Evolutionary conservation across 1,140 invertebrate species (phyloP), one percentile per base, ranked within the genome.

Genomic region (Apis florea): DNA sequence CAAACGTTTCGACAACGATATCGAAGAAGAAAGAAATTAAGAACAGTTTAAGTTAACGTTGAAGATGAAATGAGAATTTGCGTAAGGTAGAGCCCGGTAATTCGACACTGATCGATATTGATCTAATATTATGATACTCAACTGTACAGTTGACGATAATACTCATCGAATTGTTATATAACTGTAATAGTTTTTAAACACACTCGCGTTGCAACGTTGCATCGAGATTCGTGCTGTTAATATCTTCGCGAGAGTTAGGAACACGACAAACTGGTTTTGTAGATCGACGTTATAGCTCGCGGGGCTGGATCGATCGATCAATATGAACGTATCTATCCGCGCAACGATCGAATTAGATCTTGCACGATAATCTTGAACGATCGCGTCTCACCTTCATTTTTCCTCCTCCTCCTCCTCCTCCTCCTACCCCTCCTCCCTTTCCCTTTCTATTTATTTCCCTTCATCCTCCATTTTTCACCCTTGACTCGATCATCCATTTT

Each of bases 191-290:
- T 79, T 79, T 74, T 87, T 87, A 86, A 87, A 87, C 61, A 72
- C 73, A 68, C 63, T 80, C 56, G 63, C 59, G 56, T 75, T 69
- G 85, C 64, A 61, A 56, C 83, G 66, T 67, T 26, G 71, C 72
- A 26, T 15, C 83, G 84, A 86, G 78, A 86, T 78, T 81, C 63
- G 77, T 70, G 79, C 69, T 77, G 73, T 64, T 84, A 84, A 87
- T 87, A 80, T 54, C 53, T 56, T 26, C 75, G 58, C 40, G 70
- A 54, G 26, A 85, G 77, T 21, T 64, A 56, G 78, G 75, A 82
- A 85, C 86, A 85, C 66, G 85, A 86, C 61, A 84, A 88, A 88
- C 79, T 87, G 83, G 85, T 88, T 88, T 82, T 79, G 70, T 56
- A 72, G 53, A 72, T 84, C 83, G 77, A n/a, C 54, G 58, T 61